Percentiles rank a stretch among this genome's conserved stretches.
Conservation (phyloP, 2,797 vertebrate genomes). For the Falco columbarius region DNA sequence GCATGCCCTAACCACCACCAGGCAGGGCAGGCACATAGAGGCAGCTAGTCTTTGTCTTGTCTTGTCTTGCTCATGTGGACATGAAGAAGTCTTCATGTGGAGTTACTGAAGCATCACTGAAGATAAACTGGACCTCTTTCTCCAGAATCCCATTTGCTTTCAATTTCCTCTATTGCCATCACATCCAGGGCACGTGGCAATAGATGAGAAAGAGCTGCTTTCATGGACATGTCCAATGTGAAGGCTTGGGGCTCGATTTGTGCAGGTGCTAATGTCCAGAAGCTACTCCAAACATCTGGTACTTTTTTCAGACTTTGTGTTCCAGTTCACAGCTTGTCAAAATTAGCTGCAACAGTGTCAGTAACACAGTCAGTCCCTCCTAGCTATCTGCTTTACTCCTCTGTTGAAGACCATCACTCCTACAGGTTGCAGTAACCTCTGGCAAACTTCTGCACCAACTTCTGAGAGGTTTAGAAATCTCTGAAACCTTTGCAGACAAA, state of each 20-base stretch:
- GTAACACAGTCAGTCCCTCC: not conserved
- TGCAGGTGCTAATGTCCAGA: not conserved
- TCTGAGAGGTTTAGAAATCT: not conserved
- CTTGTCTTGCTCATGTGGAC: not conserved
- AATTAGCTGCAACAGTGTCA: not conserved
- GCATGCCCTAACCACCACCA: not conserved
- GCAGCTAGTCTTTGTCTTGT: fast-evolving
- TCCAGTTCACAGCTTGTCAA: not conserved
- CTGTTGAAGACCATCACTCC: not conserved
- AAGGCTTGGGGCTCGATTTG: not conserved
- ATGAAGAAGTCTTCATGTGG: not conserved
- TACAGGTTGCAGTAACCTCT: not conserved
- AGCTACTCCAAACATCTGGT: not conserved
- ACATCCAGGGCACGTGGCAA: not conserved
- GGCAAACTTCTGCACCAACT: not conserved
- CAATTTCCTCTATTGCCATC: not conserved
- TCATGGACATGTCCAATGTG: not conserved
- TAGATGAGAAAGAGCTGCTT: not conserved
- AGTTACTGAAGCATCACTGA: not conserved
- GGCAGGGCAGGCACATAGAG: not conserved
- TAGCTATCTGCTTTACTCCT: not conserved
- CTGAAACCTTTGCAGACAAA: not conserved
- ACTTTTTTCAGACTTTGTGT: not conserved
- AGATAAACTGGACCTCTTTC: not conserved
- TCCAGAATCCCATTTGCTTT: not conserved